Evolutionary conservation across 2,113 vertebrate species (phyloP).

Genomic region (Neoarius graeffei): DNA sequence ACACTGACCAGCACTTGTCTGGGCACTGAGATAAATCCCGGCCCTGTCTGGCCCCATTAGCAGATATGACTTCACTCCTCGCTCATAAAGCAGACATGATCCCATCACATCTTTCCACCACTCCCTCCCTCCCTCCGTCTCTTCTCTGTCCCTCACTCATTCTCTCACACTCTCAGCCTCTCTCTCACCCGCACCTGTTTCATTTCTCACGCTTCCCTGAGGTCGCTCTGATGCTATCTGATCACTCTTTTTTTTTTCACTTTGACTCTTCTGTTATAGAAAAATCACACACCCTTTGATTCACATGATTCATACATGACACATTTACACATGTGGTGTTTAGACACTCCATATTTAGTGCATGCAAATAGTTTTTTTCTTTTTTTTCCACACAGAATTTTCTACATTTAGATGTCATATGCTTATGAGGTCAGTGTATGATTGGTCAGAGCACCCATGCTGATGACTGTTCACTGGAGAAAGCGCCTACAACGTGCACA

Average conservation of each 20-base stretch:
- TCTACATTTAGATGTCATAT: background rate
- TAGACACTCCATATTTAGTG: background rate
- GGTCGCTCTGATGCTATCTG: background rate
- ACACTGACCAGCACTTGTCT: conserved; percentile 26
- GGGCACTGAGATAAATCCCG: conserved; percentile 20
- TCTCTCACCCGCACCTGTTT: background rate
- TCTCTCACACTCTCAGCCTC: background rate
- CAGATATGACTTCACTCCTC: conserved; percentile 9
- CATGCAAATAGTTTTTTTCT: background rate
- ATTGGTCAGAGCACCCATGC: too few species aligned
- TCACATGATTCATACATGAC: background rate
- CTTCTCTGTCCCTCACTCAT: background rate
- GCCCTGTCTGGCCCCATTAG: conserved; percentile 16
- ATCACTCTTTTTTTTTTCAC: background rate
- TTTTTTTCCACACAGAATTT: background rate
- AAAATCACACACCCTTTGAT: background rate
- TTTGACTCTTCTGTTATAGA: background rate
- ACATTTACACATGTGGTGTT: background rate
- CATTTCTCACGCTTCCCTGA: background rate
- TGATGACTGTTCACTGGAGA: too few species aligned
- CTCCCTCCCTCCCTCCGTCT: background rate
- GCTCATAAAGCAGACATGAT: conserved; percentile 14
- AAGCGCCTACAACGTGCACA: too few species aligned
- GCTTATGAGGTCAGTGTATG: background rate
- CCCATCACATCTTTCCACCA: conserved; percentile 14